Percentiles rank a stretch among this genome's conserved stretches.
Conservation (phyloP, 2,888 invertebrate genomes). For the Meta bourneti region DNA sequence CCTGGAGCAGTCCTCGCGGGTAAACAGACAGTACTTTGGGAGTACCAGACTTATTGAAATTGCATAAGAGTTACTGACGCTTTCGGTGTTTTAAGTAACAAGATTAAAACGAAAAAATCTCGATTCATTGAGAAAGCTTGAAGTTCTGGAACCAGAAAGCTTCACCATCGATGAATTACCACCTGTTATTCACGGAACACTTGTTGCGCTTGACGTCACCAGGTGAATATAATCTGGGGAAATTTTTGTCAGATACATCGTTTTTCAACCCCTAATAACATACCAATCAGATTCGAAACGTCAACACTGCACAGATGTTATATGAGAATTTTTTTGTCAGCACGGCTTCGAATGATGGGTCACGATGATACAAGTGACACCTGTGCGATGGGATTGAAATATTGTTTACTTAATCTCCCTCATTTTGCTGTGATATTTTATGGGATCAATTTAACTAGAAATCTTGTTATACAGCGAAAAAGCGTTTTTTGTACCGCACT, state of each 20-base stretch:
- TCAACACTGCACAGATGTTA: constrained; percentile 9
- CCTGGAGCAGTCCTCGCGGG: too few species aligned
- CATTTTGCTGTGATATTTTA: too few species aligned
- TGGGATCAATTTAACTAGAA: too few species aligned
- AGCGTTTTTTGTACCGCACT: too few species aligned
- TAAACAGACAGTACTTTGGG: too few species aligned
- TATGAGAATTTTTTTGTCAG: neutral
- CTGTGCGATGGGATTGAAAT: neutral
- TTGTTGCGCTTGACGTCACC: neutral
- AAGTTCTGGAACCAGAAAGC: neutral
- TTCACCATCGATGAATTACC: neutral
- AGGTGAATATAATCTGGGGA: neutral
- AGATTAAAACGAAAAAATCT: too few species aligned
- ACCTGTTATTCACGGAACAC: constrained; percentile 29
- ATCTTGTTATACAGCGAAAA: too few species aligned
- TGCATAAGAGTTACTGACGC: too few species aligned
- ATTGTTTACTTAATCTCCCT: too few species aligned
- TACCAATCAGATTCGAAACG: neutral
- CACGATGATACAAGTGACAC: neutral
- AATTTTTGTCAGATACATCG: constrained; percentile 9
- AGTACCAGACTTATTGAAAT: too few species aligned
- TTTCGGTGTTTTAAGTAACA: too few species aligned
- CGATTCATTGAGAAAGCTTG: too few species aligned
- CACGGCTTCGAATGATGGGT: neutral
- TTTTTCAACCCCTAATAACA: constrained; percentile 6